Conservation (phyloP, 2,888 invertebrate genomes). For the Gryllus longicercus region DNA sequence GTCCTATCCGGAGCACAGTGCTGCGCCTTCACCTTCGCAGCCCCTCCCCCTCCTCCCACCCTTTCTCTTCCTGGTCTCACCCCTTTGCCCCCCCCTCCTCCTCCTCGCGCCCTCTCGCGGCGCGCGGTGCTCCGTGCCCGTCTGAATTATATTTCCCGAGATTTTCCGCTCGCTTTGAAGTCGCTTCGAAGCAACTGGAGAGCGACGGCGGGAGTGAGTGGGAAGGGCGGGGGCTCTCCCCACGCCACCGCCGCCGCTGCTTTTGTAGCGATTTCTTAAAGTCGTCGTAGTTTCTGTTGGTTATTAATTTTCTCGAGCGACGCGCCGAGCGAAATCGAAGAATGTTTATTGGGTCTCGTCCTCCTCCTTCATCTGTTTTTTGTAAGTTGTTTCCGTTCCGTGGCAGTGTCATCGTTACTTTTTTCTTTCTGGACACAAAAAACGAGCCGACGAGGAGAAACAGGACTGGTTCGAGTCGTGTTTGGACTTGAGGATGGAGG, state of each 20-base stretch:
- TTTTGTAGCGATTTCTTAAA: constrained; percentile 3
- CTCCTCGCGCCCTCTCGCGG: background rate
- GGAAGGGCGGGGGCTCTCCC: background rate
- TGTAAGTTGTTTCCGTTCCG: too few relatives aligned
- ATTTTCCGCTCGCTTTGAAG: constrained; percentile 17
- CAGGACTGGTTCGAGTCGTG: too few relatives aligned
- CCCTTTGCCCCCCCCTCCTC: background rate
- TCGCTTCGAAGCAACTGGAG: background rate
- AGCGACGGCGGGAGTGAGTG: background rate
- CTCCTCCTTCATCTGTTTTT: background rate
- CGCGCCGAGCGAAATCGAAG: background rate
- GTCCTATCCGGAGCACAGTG: too few relatives aligned
- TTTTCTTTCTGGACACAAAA: too few relatives aligned
- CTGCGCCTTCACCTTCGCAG: too few relatives aligned
- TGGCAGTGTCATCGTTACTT: too few relatives aligned
- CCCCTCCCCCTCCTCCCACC: too few relatives aligned
- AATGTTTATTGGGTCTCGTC: constrained; percentile 2
- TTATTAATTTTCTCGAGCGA: constrained; percentile 3
- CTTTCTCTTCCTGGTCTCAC: too few relatives aligned
- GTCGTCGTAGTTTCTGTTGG: constrained; percentile 11
- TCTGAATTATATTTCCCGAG: constrained; percentile 10
- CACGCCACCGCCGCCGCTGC: background rate
- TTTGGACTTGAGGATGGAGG: too few relatives aligned
- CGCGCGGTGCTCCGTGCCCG: background rate
- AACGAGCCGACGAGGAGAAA: too few relatives aligned